Evolutionary conservation across 2,113 vertebrate genomes (phyloP), one percentile per base, ranked within the genome.

Genomic region (Parotia lawesii): DNA sequence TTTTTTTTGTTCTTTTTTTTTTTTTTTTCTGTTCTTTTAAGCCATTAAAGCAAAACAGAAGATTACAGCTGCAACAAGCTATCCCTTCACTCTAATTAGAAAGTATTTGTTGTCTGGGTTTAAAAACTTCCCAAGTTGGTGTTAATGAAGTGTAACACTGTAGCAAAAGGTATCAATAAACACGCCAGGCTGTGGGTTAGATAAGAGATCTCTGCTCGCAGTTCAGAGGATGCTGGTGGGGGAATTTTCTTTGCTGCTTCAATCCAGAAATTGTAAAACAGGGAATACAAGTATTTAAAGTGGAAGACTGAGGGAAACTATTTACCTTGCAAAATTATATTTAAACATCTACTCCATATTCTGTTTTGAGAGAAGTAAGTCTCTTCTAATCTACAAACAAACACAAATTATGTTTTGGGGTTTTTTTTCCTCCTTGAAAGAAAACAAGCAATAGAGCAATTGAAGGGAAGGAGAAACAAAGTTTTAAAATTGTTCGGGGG

Each of bases 31-130:
- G 12, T 24, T 48, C 50, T 69, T 51, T 6, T 29, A 79, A 87
- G 60, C 24, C 35, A 94, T 69, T 94, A 93, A 82, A 77, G 72
- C 51, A 95, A 87, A 95, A 40, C 40, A 90, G 82, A 94, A 90
- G 79, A 94, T 91, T 90, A 88, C 18, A 50, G 89, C 71, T 88
- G 72, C 89, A 95, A 73, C 75, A 94, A 96, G 82, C 85, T 93
- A 86, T 87, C 95, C 79, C 95, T 95, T 92, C 92, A 88, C 48
- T 84, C 60, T 80, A 95, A 96, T 94, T 94, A 95, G 69, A 67
- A 81, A 84, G 65, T 78, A 78, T 94, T 88, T 96, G 78, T 69
- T 88, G 88, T 80, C 85, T 90, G 82, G 90, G 90, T 95, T 97
- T 94, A 78, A 92, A 96, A 96, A 88, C 72, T 91, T 92, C 85